These are phyloP conservation scores for Dolichoris vasculosae DNA, from an alignment of 1,140 invertebrate species.

Conservation along the genomic window DNA sequence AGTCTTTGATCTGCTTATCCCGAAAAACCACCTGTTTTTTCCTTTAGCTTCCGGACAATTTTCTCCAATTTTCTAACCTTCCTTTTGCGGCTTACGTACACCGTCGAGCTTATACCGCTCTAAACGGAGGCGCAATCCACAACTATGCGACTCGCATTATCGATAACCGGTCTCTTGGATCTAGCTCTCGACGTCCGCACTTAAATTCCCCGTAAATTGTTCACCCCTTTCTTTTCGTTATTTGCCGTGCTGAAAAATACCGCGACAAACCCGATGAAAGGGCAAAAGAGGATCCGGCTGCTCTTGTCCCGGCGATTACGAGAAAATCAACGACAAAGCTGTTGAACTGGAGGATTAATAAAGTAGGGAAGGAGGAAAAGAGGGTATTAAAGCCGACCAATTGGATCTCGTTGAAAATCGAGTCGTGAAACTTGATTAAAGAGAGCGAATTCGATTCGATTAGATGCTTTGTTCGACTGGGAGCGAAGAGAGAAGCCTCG, in stretches of 20 bases:
- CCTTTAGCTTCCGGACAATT: neutral
- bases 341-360: neutral
- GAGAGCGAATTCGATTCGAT: slow-evolving; percentile 38
- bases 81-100: neutral
- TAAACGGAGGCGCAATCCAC: too few relatives aligned
- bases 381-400: neutral
- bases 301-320: too few relatives aligned
- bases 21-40: neutral
- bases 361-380: neutral
- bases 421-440: slow-evolving; percentile 32
- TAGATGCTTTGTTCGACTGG: slow-evolving; percentile 22
- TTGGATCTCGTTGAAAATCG: slow-evolving; percentile 33
- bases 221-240: too few relatives aligned
- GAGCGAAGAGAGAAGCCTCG: neutral
- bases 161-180: neutral
- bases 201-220: neutral
- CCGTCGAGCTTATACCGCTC: neutral
- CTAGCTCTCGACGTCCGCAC: neutral
- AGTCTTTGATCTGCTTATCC: neutral
- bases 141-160: neutral
- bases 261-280: too few relatives aligned
- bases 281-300: too few relatives aligned
- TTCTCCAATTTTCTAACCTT: neutral
- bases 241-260: too few relatives aligned
- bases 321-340: neutral